phyloP scores from a whole-genome alignment of 2,797 vertebrate species.

The Microchirus variegatus region DNA sequence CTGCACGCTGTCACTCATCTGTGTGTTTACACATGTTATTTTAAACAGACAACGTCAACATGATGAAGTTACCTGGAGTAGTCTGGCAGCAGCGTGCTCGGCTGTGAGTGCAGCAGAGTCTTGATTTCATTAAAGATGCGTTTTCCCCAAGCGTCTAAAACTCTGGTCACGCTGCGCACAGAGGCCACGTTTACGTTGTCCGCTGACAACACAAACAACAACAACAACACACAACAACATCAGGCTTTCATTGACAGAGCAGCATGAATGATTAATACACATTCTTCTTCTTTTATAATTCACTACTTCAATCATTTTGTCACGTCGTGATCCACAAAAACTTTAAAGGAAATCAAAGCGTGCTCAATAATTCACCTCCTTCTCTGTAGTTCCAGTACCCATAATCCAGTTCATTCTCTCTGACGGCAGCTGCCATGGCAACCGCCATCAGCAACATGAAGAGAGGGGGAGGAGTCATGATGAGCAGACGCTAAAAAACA shows the following conservation, averaged over 20 bases:
- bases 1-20: too few species aligned
- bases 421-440: slow-evolving; percentile 49
- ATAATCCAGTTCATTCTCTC: slow-evolving; percentile 81
- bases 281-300: too few species aligned
- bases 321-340: slow-evolving; percentile 22
- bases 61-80: slow-evolving; percentile 85
- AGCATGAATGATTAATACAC: slow-evolving; percentile 6
- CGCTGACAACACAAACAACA: slow-evolving; percentile 70
- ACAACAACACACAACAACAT: too few species aligned
- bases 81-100: slow-evolving; percentile 81
- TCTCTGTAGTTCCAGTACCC: slow-evolving; percentile 87
- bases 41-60: too few species aligned
- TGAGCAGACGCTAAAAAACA: slow-evolving; percentile 21
- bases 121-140: slow-evolving; percentile 84
- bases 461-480: slow-evolving; percentile 63
- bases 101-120: slow-evolving; percentile 81
- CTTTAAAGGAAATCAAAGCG: slow-evolving; percentile 36
- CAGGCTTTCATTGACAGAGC: slow-evolving; percentile 22
- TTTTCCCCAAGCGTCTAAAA: slow-evolving; percentile 84
- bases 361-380: slow-evolving; percentile 76
- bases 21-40: too few species aligned
- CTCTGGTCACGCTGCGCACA: slow-evolving; percentile 83
- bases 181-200: slow-evolving; percentile 82
- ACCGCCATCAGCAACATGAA: slow-evolving; percentile 68
- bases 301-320: slow-evolving; percentile 29